phyloP scores from a whole-genome alignment of 37 sponge, comb jelly and placozoan species.

The Cliona cf. orientalis region DNA sequence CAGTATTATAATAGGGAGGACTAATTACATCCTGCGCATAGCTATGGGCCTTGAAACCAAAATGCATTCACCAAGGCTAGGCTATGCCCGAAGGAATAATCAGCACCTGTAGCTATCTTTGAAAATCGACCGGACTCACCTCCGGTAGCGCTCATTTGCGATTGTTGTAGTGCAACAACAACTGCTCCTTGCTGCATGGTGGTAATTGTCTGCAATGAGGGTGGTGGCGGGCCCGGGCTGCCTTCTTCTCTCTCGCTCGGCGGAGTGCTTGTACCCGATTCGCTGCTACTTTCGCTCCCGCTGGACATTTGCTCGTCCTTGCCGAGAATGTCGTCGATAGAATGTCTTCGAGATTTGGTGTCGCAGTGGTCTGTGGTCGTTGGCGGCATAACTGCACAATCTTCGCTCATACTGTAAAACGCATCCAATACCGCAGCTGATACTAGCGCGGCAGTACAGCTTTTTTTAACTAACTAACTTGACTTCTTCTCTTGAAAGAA shows the following conservation, averaged over 20 bases:
- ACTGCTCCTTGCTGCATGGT: too few species aligned
- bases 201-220: too few species aligned
- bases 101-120: too few species aligned
- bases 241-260: conserved; percentile 32
- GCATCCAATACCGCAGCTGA: neutral
- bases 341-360: conserved; percentile 1
- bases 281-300: conserved; percentile 19
- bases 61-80: too few species aligned
- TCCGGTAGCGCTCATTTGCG: neutral
- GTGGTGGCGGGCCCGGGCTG: neutral
- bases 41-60: too few species aligned
- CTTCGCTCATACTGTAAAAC: conserved; percentile 31
- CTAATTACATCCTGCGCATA: too few species aligned
- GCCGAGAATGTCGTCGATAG: conserved; percentile 33
- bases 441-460: too few species aligned
- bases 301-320: neutral
- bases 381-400: conserved; percentile 24
- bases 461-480: neutral
- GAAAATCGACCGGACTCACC: neutral
- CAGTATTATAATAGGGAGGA: too few species aligned
- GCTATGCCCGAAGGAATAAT: too few species aligned
- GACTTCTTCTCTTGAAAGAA: neutral
- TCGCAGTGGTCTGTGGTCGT: conserved; percentile 26
- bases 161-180: neutral
- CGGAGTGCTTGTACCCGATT: conserved; percentile 9